Percentiles rank a stretch among this genome's conserved stretches.
Evolutionary conservation across 1,140 invertebrate genomes (phyloP).

Genomic region (Aphis craccivora): DNA sequence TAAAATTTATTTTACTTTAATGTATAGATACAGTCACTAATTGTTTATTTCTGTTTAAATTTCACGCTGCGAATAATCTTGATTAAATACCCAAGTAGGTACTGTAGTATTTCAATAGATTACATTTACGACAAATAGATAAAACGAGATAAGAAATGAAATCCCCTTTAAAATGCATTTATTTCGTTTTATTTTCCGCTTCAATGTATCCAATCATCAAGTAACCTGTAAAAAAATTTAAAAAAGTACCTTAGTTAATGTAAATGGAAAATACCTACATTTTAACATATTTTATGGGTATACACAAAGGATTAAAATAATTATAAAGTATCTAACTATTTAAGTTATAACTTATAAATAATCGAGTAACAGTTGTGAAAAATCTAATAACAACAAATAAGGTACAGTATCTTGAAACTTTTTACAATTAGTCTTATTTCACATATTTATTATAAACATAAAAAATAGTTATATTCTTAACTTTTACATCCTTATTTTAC

Average conservation of each 20-base stretch:
- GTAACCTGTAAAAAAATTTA: neutral
- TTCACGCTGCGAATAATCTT: neutral
- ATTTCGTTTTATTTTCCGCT: neutral
- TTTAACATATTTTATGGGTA: neutral
- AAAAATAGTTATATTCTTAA: neutral
- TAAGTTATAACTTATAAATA: neutral
- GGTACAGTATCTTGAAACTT: neutral
- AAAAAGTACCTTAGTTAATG: neutral
- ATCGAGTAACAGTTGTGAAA: neutral
- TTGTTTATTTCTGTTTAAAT: neutral
- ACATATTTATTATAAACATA: neutral
- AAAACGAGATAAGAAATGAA: neutral
- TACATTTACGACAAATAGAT: neutral
- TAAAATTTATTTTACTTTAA: neutral
- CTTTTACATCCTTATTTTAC: neutral
- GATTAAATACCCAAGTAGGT: neutral
- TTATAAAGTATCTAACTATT: neutral
- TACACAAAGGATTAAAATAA: neutral
- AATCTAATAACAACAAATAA: neutral
- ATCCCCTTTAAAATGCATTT: neutral
- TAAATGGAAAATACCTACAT: neutral
- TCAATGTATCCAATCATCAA: neutral
- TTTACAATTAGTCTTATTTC: neutral
- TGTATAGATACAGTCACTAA: neutral
- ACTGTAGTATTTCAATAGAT: neutral